phyloP scores from a whole-genome alignment of 1,140 invertebrate genomes.

The Phthorimaea operculella region DNA sequence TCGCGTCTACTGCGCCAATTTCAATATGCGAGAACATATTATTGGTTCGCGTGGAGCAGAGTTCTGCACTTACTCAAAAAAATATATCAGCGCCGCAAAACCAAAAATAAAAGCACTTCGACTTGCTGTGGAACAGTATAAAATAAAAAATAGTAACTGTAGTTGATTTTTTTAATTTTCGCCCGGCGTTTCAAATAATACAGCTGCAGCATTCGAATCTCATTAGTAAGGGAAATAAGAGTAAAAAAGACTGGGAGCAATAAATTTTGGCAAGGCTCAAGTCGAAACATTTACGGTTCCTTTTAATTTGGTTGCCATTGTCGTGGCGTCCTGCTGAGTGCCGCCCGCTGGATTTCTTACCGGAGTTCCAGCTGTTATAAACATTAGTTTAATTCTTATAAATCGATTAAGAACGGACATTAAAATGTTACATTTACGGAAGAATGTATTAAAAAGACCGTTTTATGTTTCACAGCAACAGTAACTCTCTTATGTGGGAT shows the following conservation, averaged over 20 bases:
- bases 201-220: constrained; percentile 59
- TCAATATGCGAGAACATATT: constrained; percentile 29
- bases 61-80: background rate
- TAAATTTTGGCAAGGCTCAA: constrained; percentile 65
- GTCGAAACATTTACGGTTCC: constrained; percentile 61
- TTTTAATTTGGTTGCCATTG: constrained; percentile 66
- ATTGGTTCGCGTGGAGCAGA: constrained; percentile 17
- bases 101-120: constrained; percentile 20
- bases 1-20: constrained; percentile 27
- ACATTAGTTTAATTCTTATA: constrained; percentile 60
- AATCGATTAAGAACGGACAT: constrained; percentile 40
- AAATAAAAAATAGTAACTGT: constrained; percentile 25
- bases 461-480: too few relatives aligned
- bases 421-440: background rate
- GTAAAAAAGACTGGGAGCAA: constrained; percentile 53
- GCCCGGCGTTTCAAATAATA: constrained; percentile 44
- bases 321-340: constrained; percentile 55
- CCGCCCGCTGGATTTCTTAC: constrained; percentile 53
- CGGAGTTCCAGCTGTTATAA: constrained; percentile 59
- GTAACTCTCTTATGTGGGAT: too few relatives aligned
- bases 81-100: constrained; percentile 13
- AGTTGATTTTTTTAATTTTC: constrained; percentile 50
- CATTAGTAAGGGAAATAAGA: constrained; percentile 60
- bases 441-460: background rate
- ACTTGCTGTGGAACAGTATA: constrained; percentile 23